Evolutionary conservation across 2,113 vertebrate genomes (phyloP), one percentile per base, ranked within the genome.

Genomic region (Campylorhamphus procurvoides): DNA sequence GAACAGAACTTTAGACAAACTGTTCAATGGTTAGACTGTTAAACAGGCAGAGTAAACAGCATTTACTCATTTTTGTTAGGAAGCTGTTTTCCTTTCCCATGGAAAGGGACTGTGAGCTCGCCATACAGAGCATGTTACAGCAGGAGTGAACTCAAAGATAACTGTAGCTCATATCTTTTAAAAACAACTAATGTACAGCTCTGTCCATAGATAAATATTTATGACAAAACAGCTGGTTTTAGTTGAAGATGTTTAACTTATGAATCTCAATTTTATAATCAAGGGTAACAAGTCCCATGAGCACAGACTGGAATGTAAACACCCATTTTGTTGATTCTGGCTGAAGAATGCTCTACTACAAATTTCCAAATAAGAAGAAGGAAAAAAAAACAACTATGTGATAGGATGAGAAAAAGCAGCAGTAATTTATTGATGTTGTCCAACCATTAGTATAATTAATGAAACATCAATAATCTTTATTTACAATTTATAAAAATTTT

Each of bases 151-250:
- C 18, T 15, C 5, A 0, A 77, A 78, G 50, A n/a, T 20, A 68
- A 77, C 8, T n/a, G 16, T 25, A 62, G 39, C 67, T 76, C 47
- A 12, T 29, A 50, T 25, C 9, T 77, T 87, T 63, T 35, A 29
- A 91, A 87, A 91, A 55, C 1, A 0, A 62, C 76, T 86, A 53
- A 79, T 25, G 4, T 44, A 56, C 74, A 84, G 20, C 25, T 82
- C 60, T 82, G 56, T n/a, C 81, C 37, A 12, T 16, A 86, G 74
- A 92, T 37, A 94, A 92, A 94, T 92, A 89, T 72, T 92, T 96
- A 63, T 58, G 73, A 64, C 14, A 85, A 88, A 96, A 28, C 39
- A 78, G 66, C 56, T 80, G 64, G 7, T 25, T 91, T 74, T 83
- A 77, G 68, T 56, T 90, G n/a, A 52, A 90, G 40, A 63, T 56